These are phyloP conservation scores for Saccostrea glomerata DNA, from an alignment of 1,140 invertebrate species.

Conservation along the genomic window DNA sequence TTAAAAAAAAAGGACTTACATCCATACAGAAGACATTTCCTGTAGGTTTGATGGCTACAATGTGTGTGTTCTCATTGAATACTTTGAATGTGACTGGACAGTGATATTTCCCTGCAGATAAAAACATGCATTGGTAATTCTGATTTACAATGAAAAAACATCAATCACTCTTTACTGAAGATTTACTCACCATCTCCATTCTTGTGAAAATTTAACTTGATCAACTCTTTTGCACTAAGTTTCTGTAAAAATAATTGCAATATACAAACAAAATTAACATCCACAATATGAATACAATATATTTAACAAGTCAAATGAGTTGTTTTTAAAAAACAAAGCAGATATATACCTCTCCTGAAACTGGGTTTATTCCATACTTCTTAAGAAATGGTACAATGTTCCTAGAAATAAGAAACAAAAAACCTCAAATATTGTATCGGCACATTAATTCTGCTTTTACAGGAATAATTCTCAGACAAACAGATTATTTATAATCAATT, in stretches of 20 bases:
- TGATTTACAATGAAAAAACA: too few species aligned
- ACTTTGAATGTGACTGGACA: conserved; percentile 97
- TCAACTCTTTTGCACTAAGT: conserved; percentile 90
- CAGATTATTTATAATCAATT: too few species aligned
- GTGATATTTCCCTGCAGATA: conserved; percentile 85
- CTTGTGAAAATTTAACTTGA: conserved; percentile 94
- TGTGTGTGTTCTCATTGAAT: conserved; percentile 97
- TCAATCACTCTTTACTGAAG: background rate
- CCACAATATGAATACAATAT: background rate
- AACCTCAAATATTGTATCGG: too few species aligned
- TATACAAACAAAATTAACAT: background rate
- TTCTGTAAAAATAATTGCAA: conserved; percentile 81
- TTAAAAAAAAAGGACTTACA: conserved; percentile 76
- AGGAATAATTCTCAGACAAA: too few species aligned
- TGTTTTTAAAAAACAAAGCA: background rate
- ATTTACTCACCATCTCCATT: conserved; percentile 85
- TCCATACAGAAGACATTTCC: conserved; percentile 98
- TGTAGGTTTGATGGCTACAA: conserved; percentile 93
- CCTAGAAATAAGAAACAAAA: conserved; percentile 69
- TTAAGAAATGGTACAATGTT: conserved; percentile 93
- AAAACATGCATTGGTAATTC: background rate
- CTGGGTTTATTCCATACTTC: conserved; percentile 96
- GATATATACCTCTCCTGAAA: conserved; percentile 89
- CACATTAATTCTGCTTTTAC: too few species aligned
- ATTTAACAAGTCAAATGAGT: background rate